Conservation (phyloP, 1,140 invertebrate species). For the Himalopsyche phryganea region DNA sequence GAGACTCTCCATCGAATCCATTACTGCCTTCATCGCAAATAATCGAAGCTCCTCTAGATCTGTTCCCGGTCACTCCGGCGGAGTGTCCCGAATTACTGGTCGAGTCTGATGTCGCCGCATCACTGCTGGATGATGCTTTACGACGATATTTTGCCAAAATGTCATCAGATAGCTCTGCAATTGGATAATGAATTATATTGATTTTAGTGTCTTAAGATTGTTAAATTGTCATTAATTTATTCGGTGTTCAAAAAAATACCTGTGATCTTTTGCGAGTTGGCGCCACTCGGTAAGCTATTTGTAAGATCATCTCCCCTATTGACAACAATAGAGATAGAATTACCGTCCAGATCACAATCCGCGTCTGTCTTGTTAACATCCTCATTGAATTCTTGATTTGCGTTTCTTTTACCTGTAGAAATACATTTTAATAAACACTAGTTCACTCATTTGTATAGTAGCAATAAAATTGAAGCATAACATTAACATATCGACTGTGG, state of each 20-base stretch:
- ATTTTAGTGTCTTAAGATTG: no score
- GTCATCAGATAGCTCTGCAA: constrained; percentile 77
- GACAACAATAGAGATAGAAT: constrained; percentile 1
- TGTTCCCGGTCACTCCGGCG: constrained; percentile 5
- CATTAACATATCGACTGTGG: no score
- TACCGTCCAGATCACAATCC: constrained; percentile 12
- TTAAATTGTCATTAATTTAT: no score
- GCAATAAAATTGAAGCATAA: no score
- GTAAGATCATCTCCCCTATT: constrained; percentile 2
- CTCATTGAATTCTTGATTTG: constrained; percentile 8
- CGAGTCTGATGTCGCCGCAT: constrained; percentile 37
- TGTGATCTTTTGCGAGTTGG: constrained; percentile 3
- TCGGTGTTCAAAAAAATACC: constrained; percentile 1
- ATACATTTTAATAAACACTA: no score
- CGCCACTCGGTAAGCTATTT: not conserved
- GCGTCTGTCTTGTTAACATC: constrained; percentile 10
- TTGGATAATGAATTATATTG: constrained; percentile 14
- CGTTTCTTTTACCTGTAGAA: constrained; percentile 15
- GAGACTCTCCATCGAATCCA: constrained; percentile 32
- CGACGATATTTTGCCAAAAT: constrained; percentile 93
- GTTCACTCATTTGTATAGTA: no score
- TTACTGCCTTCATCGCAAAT: constrained; percentile 47
- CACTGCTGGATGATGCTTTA: constrained; percentile 60
- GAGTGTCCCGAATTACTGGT: constrained; percentile 11
- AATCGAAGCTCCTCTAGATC: constrained; percentile 44